Evolutionary conservation across 2,888 invertebrate genomes (phyloP).

Genomic region (Nesidiocoris tenuis): DNA sequence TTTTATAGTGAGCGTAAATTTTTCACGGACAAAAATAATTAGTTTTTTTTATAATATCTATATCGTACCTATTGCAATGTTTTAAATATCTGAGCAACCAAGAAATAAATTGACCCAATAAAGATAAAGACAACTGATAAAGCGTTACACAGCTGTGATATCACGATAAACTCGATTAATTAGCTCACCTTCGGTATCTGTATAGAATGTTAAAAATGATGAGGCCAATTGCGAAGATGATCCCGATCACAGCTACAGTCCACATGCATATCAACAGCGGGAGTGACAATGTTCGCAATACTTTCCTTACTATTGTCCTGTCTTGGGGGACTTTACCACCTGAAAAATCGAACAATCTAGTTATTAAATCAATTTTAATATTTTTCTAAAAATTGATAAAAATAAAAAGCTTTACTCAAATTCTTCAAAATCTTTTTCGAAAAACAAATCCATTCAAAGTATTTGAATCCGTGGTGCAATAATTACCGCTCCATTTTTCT

Average conservation of each 20-base stretch:
- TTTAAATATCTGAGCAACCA: too few relatives aligned
- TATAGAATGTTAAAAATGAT: constrained; percentile 91
- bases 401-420: not conserved
- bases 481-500: constrained; percentile 89
- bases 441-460: not conserved
- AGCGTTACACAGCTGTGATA: too few relatives aligned
- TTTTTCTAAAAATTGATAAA: too few relatives aligned
- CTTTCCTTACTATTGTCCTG: constrained; percentile 82
- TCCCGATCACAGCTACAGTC: constrained; percentile 83
- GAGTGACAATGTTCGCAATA: constrained; percentile 81
- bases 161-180: too few relatives aligned
- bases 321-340: constrained; percentile 91
- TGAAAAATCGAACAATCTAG: constrained; percentile 54
- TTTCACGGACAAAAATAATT: too few relatives aligned
- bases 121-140: too few relatives aligned
- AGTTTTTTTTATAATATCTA: too few relatives aligned
- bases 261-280: constrained; percentile 93
- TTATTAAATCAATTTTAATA: too few relatives aligned
- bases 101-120: too few relatives aligned
- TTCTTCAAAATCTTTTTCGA: not conserved
- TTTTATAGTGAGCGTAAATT: too few relatives aligned
- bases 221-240: constrained; percentile 77
- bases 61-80: too few relatives aligned
- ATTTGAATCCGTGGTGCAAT: too few relatives aligned
- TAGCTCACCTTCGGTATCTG: constrained; percentile 79